phyloP scores from a whole-genome alignment of 2,888 invertebrate genomes.

The Cylloceria caligata region DNA sequence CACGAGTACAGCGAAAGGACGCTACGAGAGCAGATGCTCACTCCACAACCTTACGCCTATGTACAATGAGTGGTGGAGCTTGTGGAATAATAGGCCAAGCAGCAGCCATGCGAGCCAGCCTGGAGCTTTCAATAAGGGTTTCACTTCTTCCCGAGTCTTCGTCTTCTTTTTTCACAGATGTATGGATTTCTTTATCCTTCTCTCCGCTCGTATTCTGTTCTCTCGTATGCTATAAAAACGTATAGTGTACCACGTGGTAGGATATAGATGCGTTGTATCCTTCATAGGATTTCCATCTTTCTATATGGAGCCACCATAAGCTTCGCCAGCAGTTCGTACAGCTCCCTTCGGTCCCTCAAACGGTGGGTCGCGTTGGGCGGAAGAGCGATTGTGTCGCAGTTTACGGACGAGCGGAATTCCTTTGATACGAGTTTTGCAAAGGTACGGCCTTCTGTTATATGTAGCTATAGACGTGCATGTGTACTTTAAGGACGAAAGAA shows the following conservation, averaged over 20 bases:
- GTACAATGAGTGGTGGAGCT: slow-evolving; percentile 76
- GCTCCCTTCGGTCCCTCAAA: slow-evolving; percentile 25
- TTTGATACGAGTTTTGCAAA: slow-evolving; percentile 62
- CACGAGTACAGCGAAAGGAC: slow-evolving; percentile 50
- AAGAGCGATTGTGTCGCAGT: slow-evolving; percentile 78
- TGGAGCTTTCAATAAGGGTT: slow-evolving; percentile 66
- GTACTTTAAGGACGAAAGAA: slow-evolving; percentile 40
- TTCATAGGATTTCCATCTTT: slow-evolving; percentile 43
- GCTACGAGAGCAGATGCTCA: slow-evolving; percentile 76
- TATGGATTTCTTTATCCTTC: slow-evolving; percentile 56
- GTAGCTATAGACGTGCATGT: slow-evolving; percentile 22
- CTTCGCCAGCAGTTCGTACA: not conserved
- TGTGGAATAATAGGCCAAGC: slow-evolving; percentile 77
- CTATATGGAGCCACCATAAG: not conserved
- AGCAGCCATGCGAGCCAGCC: slow-evolving; percentile 60
- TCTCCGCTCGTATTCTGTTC: slow-evolving; percentile 31
- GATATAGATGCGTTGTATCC: slow-evolving; percentile 38
- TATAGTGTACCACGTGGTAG: not conserved
- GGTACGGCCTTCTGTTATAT: slow-evolving; percentile 26
- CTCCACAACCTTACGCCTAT: slow-evolving; percentile 78
- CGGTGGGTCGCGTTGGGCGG: slow-evolving; percentile 63
- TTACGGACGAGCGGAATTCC: slow-evolving; percentile 77
- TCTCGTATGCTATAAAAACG: slow-evolving; percentile 13
- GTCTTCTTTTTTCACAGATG: slow-evolving; percentile 58
- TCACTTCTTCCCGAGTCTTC: slow-evolving; percentile 50